These are phyloP conservation scores for Callosobruchus maculatus DNA, from an alignment of 2,888 invertebrate genomes.

Conservation along the genomic window DNA sequence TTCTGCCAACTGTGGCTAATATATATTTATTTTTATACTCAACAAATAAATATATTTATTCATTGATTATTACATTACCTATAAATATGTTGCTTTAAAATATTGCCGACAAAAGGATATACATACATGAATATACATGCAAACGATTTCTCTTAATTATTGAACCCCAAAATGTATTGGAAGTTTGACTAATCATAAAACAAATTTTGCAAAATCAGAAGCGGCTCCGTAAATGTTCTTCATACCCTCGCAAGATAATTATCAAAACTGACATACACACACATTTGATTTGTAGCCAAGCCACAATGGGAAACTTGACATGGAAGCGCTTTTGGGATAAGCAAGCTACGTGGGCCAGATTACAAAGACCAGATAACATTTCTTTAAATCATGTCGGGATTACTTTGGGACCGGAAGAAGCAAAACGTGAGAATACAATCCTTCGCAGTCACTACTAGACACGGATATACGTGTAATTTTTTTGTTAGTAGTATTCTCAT, in stretches of 20 bases:
- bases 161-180: no score
- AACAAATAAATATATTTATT: no score
- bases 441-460: neutral
- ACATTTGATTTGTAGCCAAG: neutral
- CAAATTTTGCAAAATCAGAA: no score
- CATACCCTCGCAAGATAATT: neutral
- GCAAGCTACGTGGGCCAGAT: slow-evolving; percentile 2
- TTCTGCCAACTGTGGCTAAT: no score
- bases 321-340: neutral
- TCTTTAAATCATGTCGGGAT: slow-evolving; percentile 2
- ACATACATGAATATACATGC: no score
- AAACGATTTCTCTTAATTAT: no score
- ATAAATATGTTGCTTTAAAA: no score
- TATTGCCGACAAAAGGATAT: no score
- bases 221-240: neutral
- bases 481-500: slow-evolving; percentile 1
- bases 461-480: neutral
- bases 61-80: no score
- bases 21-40: no score
- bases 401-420: neutral
- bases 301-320: neutral
- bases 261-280: neutral
- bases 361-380: slow-evolving; percentile 1
- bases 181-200: no score
- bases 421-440: slow-evolving; percentile 2